Base-by-base conservation (phyloP, 1,140 invertebrate genomes). In the Micrasema longulum region DNA sequence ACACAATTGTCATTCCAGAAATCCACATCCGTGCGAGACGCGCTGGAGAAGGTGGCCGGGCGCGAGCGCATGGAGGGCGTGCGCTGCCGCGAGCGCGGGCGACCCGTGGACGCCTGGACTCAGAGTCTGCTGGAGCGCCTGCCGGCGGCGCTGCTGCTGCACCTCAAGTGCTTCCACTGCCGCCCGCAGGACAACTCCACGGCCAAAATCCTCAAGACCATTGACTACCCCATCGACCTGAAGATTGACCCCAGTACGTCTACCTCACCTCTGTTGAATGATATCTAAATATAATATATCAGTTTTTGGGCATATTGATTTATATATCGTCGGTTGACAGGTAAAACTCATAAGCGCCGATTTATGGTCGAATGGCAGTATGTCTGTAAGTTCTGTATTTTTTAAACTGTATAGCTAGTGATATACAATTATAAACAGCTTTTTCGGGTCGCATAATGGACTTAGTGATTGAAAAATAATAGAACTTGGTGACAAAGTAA, bases 141-240 rank as follows among this genome's bases (percentile, higher is more conserved):
- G 47, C 96, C 96, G 0, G 88, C 92, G 20, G 91, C 97, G 12
- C 85, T 98, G 12, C 89, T 98, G 77, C 86, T 98, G 47, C 95
- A 97, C 83, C 84, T 93, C 63, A 93, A 93, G 69, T 94, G 95
- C 82, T 97, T 97, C 83, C 93, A 97, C 79, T 93, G 94, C 76
- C 90, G 92, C 77, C 86, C 88, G 22, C 85, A 89, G 0, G 89
- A 93, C 77, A 94, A 92, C 6, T 95, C 95, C 78, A 93, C 94
- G 36, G 83, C 82, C n/a, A 98, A 98, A 84, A 92, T 97, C 50
- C 84, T 95, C 26, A 98, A 97, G 83, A 91, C 90, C 70, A 88
- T 97, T 12, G 93, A 96, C 76, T 97, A 95, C 82, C 90, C 92
- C 0, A 88, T 97, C 52, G 93, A 97, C 78, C 85, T 98, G 11